Conservation (phyloP, 2,888 invertebrate genomes). For the Dicyrtoma fusca region DNA sequence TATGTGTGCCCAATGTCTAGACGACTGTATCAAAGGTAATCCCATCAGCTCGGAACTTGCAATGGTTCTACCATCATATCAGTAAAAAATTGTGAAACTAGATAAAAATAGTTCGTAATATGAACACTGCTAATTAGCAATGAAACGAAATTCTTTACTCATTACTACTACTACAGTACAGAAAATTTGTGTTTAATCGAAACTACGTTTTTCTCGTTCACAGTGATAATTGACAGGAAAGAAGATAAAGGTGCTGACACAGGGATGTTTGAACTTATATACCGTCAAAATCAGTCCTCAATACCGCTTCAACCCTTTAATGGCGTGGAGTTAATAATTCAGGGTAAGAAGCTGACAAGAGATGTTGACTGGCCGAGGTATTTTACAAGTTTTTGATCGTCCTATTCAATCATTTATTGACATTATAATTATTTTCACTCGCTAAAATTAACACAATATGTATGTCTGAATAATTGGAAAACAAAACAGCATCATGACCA, state of each 20-base stretch:
- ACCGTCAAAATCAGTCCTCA: constrained; percentile 75
- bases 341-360: constrained; percentile 50
- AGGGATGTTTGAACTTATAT: constrained; percentile 78
- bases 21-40: constrained; percentile 83
- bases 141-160: too few species aligned
- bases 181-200: background rate
- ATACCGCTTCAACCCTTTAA: constrained; percentile 49
- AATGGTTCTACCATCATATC: background rate
- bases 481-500: constrained; percentile 41
- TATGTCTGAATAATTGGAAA: background rate
- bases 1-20: constrained; percentile 78
- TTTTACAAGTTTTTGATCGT: background rate
- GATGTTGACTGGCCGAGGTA: constrained; percentile 56
- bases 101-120: background rate
- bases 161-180: too few species aligned
- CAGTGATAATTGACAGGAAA: constrained; percentile 78
- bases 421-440: too few species aligned
- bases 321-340: constrained; percentile 48
- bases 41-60: background rate
- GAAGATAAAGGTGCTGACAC: constrained; percentile 74
- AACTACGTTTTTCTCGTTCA: constrained; percentile 52
- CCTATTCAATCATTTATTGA: too few species aligned
- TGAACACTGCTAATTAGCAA: background rate
- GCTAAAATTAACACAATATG: background rate
- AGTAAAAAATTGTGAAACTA: background rate